Base-by-base conservation (phyloP, 2,888 invertebrate species). In the Eumerus sabulonum region DNA sequence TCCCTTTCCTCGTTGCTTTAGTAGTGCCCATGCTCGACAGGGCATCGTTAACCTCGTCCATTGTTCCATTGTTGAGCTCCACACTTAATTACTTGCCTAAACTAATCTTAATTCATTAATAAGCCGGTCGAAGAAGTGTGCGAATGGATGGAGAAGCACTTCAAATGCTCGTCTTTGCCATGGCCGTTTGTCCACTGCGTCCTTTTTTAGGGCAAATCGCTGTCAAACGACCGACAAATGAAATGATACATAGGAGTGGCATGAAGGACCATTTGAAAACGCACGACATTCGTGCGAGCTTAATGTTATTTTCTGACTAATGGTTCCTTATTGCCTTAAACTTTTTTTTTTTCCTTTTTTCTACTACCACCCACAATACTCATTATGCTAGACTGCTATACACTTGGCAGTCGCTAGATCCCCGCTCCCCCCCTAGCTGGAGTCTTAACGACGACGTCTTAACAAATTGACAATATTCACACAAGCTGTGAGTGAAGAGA, bases 51-150 rank as follows among this genome's bases (percentile, higher is more conserved):
- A 27, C 27, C 27, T 27, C 27, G 27, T 27, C 27, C 27, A 27
- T 27, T 53, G 48, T 42, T n/a, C n/a, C 68, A 63, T 53, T 53
- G 48, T 42, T 59, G 76, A 48, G 54, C 66, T 66, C 56, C 56
- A 19, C 40, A 66, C 66, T 72, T 76, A 76, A 76, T 76, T 76
- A 76, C 54, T 67, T 60, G 51, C 60, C 60, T 60, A 44, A 76
- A 62, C 71, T 71, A 67, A 76, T 71, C 76, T 62, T 72, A 19
- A 62, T 56, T 67, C 66, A 76, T 76, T 72, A 72, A 76, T 72
- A 72, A 67, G 64, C 70, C 63, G 45, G 59, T 38, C 76, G 63
- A 63, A 68, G 57, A 14, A 47, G 16, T 47, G 48, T 67, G 42
- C 18, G 51, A 12, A 57, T 45, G 51, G 47, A 47, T 47, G 19